Evolutionary conservation across 1,140 invertebrate species (phyloP).

Genomic region (Zaprionus ghesquierei): DNA sequence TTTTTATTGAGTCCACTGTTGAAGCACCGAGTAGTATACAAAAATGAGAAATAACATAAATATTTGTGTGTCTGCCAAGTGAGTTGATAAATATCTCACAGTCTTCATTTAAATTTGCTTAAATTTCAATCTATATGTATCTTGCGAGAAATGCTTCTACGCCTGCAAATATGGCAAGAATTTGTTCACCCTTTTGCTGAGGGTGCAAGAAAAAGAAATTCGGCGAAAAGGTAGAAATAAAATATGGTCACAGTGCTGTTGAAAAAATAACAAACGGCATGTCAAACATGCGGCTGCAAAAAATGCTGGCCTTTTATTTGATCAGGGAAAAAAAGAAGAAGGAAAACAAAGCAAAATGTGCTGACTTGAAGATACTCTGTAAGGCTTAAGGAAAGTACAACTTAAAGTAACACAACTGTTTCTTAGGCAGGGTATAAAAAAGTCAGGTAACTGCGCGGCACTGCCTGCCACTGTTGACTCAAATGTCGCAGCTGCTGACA

Average conservation of each 20-base stretch:
- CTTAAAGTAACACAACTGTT: no score
- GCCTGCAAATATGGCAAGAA: conserved; percentile 43
- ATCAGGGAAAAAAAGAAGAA: conserved; percentile 22
- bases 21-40: no score
- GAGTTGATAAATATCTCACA: neutral
- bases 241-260: conserved; percentile 50
- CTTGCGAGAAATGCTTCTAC: conserved; percentile 13
- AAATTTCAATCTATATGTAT: neutral
- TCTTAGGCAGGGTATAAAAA: neutral
- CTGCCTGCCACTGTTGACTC: conserved; percentile 12
- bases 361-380: neutral
- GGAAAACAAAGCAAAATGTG: neutral
- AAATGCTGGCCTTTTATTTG: conserved; percentile 47
- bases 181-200: conserved; percentile 48
- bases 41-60: no score
- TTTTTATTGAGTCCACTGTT: no score
- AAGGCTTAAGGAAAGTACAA: neutral
- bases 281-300: conserved; percentile 63
- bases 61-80: neutral
- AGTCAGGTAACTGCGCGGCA: neutral
- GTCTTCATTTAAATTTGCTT: neutral
- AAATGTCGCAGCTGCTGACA: conserved; percentile 55
- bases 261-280: conserved; percentile 73
- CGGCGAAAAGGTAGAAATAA: conserved; percentile 39
- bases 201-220: conserved; percentile 10